Evolutionary conservation across 2,113 vertebrate species (phyloP), one percentile per base, ranked within the genome.

Genomic region (Thomomys bottae): DNA sequence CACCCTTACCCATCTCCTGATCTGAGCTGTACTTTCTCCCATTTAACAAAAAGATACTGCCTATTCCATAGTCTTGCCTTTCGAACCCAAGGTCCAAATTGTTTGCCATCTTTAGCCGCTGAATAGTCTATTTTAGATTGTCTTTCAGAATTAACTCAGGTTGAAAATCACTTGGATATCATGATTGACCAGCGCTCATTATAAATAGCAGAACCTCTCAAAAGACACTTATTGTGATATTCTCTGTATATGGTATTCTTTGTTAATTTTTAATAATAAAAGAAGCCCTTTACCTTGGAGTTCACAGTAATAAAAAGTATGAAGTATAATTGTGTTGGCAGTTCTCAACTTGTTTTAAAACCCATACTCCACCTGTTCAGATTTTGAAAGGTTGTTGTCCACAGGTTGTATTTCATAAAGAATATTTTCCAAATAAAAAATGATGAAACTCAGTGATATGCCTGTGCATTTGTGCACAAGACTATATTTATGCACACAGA

Each of bases 381-480:
- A 77, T 38, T 79, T 84, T 49, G n/a, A 91, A 86, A 75, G 49
- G 2, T 28, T n/a, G 5, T 72, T 90, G 84, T 90, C 34, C 67
- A 5, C 63, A 54, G 15, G 12, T 75, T 82, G 26, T 64, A 70
- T 83, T 82, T 64, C 66, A 73, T 15, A 78, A 88, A 71, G 11
- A 88, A 63, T 67, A 68, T 81, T 89, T 85, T 75, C n/a, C 32
- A 88, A 86, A 80, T 54, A 90, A 42, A 59, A 88, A 90, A 68
- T 40, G 59, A 72, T 72, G 36, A 87, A 77, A 63, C 8, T 61
- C n/a, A 73, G 77, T 72, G 89, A 77, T 12, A 73, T 68, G 3
- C 15, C 18, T 5, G 1, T 40, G 15, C 49, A 38, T 68, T 32
- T 63, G 34, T 63, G 20, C 59, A 30, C 38, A 75, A 17, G 38